Base-by-base conservation (phyloP, 2,113 vertebrate genomes). In the Microtus pennsylvanicus region DNA sequence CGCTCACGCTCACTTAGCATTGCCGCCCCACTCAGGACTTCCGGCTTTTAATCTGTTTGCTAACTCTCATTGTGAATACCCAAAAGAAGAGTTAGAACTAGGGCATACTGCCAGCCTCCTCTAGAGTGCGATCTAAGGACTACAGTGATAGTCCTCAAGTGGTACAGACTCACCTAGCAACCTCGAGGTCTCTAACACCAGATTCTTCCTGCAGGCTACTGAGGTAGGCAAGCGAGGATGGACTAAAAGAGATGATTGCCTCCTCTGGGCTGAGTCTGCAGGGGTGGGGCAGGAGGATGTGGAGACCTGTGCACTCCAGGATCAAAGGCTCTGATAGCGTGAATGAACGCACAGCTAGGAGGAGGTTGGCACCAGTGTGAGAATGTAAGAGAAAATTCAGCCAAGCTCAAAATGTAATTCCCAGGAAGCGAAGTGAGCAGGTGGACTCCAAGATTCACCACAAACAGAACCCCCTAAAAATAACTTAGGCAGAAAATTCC, bases 391-490 rank as follows among this genome's bases (percentile, higher is more conserved):
- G 80, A 90, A 93, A 82, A 38, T 88, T 82, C 61, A 55, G 65
- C 50, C 90, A 50, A 24, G 11, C 88, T 75, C 92, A 90, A 92
- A 50, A 81, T 78, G 96, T 63, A 28, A 38, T 4, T 2, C 52
- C 17, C n/a, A 80, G 70, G 90, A 82, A 96, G 91, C 81, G 8
- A 52, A 94, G 67, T 65, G 82, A 95, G 69, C 88, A 96, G 87
- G 92, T 97, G 87, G 88, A 4, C 13, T 89, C 87, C 47, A 92
- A 61, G 47, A 89, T 81, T 50, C 80, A 92, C 28, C 83, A 70
- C 87, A 87, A 91, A 65, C 77, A 35, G 94, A 95, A 91, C 50
- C 35, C 47, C 47, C 85, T 82, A 65, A 80, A 67, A 95, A 96
- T 75, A 96, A 94, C 81, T 86, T 0, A 0, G 47, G 91, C n/a